Evolutionary conservation across 2,888 invertebrate genomes (phyloP), one percentile per base, ranked within the genome.

Genomic region (Hymenopus coronatus): DNA sequence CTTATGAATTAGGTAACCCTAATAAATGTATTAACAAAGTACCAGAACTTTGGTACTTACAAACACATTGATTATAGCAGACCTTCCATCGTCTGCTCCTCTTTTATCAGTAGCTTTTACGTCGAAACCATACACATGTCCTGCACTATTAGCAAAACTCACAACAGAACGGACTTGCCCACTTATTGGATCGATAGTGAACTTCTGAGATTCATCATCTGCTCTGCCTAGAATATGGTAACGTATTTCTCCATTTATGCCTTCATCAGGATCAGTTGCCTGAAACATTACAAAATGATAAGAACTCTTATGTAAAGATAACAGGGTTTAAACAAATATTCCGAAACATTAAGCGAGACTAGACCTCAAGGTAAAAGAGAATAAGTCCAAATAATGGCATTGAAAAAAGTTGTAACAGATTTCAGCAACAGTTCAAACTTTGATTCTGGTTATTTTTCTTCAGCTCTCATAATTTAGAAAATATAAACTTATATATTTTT

Each of bases 41-140:
- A 20, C 25, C 54, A 70, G 3, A 70, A 70, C 6, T 70, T 20
- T 6, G 28, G 8, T 89, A 95, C 96, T 96, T 93, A 97, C 97
- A 93, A 97, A 97, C 89, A 98, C 97, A 92, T 97, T 97, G 88
- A 97, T 96, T 91, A 97, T 97, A 86, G 97, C 96, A 14, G 97
- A 97, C 90, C 95, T 96, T 2, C 98, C 98, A 92, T 97, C 96
- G 91, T 97, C 97, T 84, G 96, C 96, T 1, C 98, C 98, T 33
- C 95, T 94, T 89, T 96, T 95, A 92, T 98, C 98, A 0, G 97
- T 97, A 15, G 97, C 98, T 93, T 97, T 97, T 15, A 98, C 97
- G 93, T 98, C 97, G 92, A 98, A 97, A 0, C 97, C 97, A 92
- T 96, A 97, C 83, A 98, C 96, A 90, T 96, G 94, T 0, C 97